Evolutionary conservation across 1,140 invertebrate genomes (phyloP).

Genomic region (Diploscapter pachys): DNA sequence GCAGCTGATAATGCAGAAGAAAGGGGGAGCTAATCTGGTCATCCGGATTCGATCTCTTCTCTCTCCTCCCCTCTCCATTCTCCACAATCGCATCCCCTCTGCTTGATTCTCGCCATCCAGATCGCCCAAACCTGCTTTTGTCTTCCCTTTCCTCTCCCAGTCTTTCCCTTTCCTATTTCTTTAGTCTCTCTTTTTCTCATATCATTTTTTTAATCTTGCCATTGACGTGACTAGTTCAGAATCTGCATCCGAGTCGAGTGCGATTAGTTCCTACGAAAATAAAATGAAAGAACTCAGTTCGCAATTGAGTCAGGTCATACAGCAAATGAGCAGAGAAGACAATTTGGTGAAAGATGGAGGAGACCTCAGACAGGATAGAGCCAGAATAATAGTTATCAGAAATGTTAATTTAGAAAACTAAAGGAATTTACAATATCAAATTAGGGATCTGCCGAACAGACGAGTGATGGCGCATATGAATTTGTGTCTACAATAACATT

Average conservation of each 20-base stretch:
- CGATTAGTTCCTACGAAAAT: conserved; percentile 28
- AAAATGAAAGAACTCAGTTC: conserved; percentile 33
- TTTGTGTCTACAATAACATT: conserved; percentile 57
- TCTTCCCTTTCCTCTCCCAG: too few species aligned
- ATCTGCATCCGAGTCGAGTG: background rate
- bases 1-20: background rate
- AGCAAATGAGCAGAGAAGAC: conserved; percentile 35
- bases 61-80: too few species aligned
- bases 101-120: too few species aligned
- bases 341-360: conserved; percentile 22
- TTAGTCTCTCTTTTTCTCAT: background rate
- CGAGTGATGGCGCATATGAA: conserved; percentile 42
- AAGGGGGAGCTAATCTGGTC: background rate
- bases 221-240: background rate
- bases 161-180: too few species aligned
- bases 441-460: conserved; percentile 53
- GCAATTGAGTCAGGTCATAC: conserved; percentile 29
- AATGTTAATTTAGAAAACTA: conserved; percentile 13
- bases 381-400: conserved; percentile 15
- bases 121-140: too few species aligned
- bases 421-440: background rate
- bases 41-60: too few species aligned
- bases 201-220: conserved; percentile 18
- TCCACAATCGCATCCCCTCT: too few species aligned
- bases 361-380: conserved; percentile 6